A percentile compares a stretch with the other conserved stretches of the same genome.
Evolutionary conservation across 2,797 vertebrate genomes (phyloP).

Genomic region (Naso thynnoides): DNA sequence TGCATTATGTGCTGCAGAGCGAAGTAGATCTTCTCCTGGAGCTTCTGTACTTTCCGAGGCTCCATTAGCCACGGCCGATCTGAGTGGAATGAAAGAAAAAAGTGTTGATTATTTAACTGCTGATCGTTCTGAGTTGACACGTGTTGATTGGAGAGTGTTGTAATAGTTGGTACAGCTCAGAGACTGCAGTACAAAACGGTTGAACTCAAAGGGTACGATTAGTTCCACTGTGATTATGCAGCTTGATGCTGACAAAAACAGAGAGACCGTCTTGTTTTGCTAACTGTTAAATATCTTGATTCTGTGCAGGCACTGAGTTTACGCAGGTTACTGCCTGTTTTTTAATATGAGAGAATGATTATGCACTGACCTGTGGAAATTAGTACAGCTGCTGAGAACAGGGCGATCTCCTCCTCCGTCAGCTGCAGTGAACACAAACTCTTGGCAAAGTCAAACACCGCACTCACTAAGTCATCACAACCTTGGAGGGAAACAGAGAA

Average conservation of each 20-base stretch:
- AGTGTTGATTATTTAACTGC: neutral
- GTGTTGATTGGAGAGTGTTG: neutral
- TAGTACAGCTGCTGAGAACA: slow-evolving; percentile 98
- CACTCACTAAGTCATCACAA: slow-evolving; percentile 97
- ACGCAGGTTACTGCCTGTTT: neutral
- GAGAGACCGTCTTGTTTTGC: neutral
- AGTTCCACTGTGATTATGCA: neutral
- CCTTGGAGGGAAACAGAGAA: slow-evolving; percentile 79
- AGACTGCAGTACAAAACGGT: neutral
- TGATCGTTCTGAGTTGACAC: neutral
- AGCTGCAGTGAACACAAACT: slow-evolving; percentile 98
- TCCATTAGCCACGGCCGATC: slow-evolving; percentile 99
- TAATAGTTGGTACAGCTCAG: neutral
- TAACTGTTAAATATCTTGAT: neutral
- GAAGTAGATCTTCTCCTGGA: slow-evolving; percentile 99
- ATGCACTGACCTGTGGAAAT: slow-evolving; percentile 95
- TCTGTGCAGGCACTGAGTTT: neutral
- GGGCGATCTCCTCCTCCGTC: slow-evolving; percentile 98
- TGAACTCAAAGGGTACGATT: neutral
- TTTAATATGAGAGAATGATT: slow-evolving; percentile 2
- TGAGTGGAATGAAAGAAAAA: slow-evolving; percentile 60
- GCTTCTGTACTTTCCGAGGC: slow-evolving; percentile 98
- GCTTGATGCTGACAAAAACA: slow-evolving; percentile 1
- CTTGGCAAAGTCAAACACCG: slow-evolving; percentile 99
- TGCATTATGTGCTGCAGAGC: slow-evolving; percentile 99